A percentile compares a stretch with the other conserved stretches of the same genome.
Conservation (phyloP, 2,888 invertebrate species). For the Tethea ocularis region DNA sequence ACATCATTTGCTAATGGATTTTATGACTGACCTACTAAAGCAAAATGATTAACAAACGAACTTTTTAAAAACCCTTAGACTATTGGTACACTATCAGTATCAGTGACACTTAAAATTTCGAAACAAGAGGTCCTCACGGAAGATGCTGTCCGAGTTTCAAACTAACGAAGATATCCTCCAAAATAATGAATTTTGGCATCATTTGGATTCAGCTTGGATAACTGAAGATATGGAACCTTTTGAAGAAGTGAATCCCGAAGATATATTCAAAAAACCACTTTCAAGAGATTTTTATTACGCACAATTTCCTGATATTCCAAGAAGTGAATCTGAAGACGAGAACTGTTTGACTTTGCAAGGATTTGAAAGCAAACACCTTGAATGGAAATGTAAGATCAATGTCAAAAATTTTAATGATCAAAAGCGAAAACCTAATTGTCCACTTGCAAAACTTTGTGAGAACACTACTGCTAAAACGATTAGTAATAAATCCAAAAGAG, state of each 20-base stretch:
- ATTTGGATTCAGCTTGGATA: conserved; percentile 68
- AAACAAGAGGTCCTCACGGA: background rate
- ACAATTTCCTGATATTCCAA: conserved; percentile 70
- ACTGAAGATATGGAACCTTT: conserved; percentile 75
- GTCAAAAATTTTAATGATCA: conserved; percentile 54
- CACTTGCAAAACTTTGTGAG: background rate
- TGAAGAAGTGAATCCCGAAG: conserved; percentile 68
- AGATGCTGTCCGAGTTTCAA: conserved; percentile 71
- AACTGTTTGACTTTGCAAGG: conserved; percentile 63
- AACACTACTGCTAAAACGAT: background rate
- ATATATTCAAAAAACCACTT: conserved; percentile 63
- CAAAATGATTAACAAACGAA: background rate
- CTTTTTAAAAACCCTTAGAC: background rate
- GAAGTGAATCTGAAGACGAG: conserved; percentile 78
- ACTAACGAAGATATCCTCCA: conserved; percentile 74
- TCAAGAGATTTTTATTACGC: conserved; percentile 71
- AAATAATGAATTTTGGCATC: conserved; percentile 71
- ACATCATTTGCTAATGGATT: background rate
- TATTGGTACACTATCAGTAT: background rate
- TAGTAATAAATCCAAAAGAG: conserved; percentile 42
- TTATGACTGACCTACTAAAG: background rate
- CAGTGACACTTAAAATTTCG: background rate
- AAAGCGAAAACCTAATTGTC: conserved; percentile 42
- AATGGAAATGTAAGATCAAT: conserved; percentile 68
- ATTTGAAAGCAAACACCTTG: conserved; percentile 62